A percentile compares a stretch with the other conserved stretches of the same genome.
Evolutionary conservation across 2,888 invertebrate genomes (phyloP).

Genomic region (Diplolepis rosae): DNA sequence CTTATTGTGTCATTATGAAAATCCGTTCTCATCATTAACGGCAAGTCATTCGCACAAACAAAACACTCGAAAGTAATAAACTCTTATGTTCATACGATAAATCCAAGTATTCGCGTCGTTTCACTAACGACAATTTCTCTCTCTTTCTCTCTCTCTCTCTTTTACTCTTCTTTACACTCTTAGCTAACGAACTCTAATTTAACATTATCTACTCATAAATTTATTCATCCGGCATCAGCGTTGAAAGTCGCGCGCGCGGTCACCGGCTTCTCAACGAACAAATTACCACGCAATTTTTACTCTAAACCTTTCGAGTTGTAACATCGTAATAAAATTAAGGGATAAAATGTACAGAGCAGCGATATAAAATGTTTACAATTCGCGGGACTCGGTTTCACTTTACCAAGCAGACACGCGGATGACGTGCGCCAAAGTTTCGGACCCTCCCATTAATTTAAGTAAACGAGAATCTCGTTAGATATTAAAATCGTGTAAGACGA

Average conservation of each 20-base stretch:
- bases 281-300: constrained; percentile 33
- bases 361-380: constrained; percentile 62
- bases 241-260: background rate
- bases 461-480: background rate
- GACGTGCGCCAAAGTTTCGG: constrained; percentile 17
- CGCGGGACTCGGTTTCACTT: constrained; percentile 66
- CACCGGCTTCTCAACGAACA: background rate
- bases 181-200: constrained; percentile 9
- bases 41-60: constrained; percentile 11
- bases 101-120: background rate
- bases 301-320: constrained; percentile 27
- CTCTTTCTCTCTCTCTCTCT: background rate
- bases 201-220: constrained; percentile 12
- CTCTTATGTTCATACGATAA: background rate
- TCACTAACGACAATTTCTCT: background rate
- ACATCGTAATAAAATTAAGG: constrained; percentile 59
- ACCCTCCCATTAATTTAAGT: background rate
- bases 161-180: background rate
- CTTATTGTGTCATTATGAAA: background rate
- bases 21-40: background rate
- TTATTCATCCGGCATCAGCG: background rate
- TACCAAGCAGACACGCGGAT: constrained; percentile 61
- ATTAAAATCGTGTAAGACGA: background rate
- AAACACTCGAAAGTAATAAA: constrained; percentile 9
- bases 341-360: constrained; percentile 72